A percentile compares a stretch with the other conserved stretches of the same genome.
phyloP scores from a whole-genome alignment of 2,888 invertebrate species.

The Apodemia zela region DNA sequence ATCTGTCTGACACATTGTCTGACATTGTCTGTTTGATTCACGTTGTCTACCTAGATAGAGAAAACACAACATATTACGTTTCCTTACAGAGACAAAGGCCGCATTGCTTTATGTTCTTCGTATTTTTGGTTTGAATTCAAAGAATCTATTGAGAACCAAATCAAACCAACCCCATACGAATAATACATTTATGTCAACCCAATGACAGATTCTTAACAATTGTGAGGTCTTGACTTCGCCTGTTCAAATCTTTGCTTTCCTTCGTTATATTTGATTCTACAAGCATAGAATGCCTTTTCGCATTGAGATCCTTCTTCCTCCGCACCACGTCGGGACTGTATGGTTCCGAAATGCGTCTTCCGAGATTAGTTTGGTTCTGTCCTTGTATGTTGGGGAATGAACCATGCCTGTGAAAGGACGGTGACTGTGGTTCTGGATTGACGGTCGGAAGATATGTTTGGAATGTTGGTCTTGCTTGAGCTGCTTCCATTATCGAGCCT shows the following conservation, averaged over 20 bases:
- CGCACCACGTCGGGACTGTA: slow-evolving; percentile 63
- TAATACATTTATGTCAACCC: slow-evolving; percentile 56
- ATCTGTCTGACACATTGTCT: too few species aligned
- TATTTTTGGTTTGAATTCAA: background rate
- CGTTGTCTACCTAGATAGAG: background rate
- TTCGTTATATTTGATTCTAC: slow-evolving; percentile 62
- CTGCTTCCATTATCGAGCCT: slow-evolving; percentile 86
- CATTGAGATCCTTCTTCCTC: slow-evolving; percentile 62
- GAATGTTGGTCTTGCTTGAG: slow-evolving; percentile 81
- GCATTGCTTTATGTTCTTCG: background rate
- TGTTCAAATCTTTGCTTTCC: slow-evolving; percentile 60
- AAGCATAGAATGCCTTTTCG: slow-evolving; percentile 68
- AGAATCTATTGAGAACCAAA: slow-evolving; percentile 5
- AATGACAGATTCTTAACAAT: slow-evolving; percentile 67
- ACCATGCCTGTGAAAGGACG: slow-evolving; percentile 52
- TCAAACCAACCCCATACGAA: slow-evolving; percentile 31
- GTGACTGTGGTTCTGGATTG: slow-evolving; percentile 47
- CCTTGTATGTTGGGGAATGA: slow-evolving; percentile 48
- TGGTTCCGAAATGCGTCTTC: slow-evolving; percentile 66
- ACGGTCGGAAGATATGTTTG: slow-evolving; percentile 69
- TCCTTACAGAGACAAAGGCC: background rate
- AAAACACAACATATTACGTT: background rate
- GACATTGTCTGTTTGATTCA: too few species aligned
- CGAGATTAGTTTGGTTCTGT: slow-evolving; percentile 41
- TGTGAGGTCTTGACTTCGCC: slow-evolving; percentile 64